Base-by-base conservation (phyloP, 2,113 vertebrate genomes). In the Plecturocebus donacophilus region DNA sequence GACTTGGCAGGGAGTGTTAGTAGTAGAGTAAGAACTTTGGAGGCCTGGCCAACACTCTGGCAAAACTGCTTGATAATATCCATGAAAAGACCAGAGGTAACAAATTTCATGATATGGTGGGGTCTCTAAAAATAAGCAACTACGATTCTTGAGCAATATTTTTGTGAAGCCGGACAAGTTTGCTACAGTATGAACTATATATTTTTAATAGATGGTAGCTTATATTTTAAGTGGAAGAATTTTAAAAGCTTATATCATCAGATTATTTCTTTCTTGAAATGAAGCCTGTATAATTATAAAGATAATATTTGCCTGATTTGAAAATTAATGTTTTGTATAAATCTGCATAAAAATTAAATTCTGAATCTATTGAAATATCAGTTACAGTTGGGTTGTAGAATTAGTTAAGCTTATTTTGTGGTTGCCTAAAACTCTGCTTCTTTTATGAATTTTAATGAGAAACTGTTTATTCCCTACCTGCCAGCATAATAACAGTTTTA, bases 41-140 rank as follows among this genome's bases (percentile, higher is more conserved):
- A 96, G 82, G 79, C 49, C 32, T 71, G 80, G 84, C 87, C 95
- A 87, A 42, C 0, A 38, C 38, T 87, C 82, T 95, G 75, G n/a
- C 38, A 47, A 95, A 84, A 90, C 79, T 87, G 87, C 90, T 97
- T 76, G 87, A 80, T 3, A 40, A 32, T 90, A 70, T 87, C 95
- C 38, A 35, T 73, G 84, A 87, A 32, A 42, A 86, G 76, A 42
- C 83, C 94, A 95, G 68, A 94, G 87, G 76, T 32, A 76, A 42
- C 47, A 76, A 49, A 12, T 35, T 13, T 47, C 52, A 91, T 77
- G 93, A 90, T 12, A 27, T 2, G 61, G 25, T 38, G 6, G 19
- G 8, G 20, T 75, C 47, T 94, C 82, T 3, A 52, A 32, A 73
- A 64, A 61, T 23, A 49, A 90, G 66, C 16, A 83, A 14, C n/a